These are phyloP conservation scores for Bursaphelenchus mucronatus DNA, from an alignment of 1,140 invertebrate genomes.

Conservation along the genomic window DNA sequence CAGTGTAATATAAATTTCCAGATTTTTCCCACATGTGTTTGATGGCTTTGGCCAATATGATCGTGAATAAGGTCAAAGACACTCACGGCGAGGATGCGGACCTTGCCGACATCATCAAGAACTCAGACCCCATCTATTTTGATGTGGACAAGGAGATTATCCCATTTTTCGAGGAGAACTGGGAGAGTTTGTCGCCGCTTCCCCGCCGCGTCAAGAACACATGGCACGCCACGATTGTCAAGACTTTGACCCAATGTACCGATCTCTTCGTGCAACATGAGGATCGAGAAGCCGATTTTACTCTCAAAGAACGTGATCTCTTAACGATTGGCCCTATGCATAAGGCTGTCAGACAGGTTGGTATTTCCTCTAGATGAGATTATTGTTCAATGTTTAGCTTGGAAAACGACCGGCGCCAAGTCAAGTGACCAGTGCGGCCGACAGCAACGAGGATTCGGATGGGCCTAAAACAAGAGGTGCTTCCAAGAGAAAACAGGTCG, in stretches of 20 bases:
- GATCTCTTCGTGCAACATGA: constrained; percentile 36
- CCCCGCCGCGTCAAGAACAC: constrained; percentile 82
- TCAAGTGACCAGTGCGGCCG: constrained; percentile 22
- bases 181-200: constrained; percentile 91
- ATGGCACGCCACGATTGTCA: constrained; percentile 70
- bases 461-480: constrained; percentile 48
- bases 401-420: constrained; percentile 5
- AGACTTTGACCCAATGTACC: constrained; percentile 35
- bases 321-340: constrained; percentile 43
- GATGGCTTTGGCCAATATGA: constrained; percentile 51
- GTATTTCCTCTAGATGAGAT: not conserved
- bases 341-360: constrained; percentile 40
- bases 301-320: constrained; percentile 39
- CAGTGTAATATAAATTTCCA: constrained; percentile 24
- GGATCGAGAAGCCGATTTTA: constrained; percentile 28
- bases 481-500: constrained; percentile 42
- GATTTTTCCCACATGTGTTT: constrained; percentile 47
- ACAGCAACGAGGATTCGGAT: constrained; percentile 17
- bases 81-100: constrained; percentile 22
- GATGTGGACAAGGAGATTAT: constrained; percentile 85
- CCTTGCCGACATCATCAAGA: constrained; percentile 1
- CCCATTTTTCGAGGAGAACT: constrained; percentile 90
- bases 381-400: constrained; percentile 18
- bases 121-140: constrained; percentile 63
- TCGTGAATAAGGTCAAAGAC: constrained; percentile 38